Conservation (phyloP, 2,797 vertebrate genomes). For the Leptoclinus maculatus region DNA sequence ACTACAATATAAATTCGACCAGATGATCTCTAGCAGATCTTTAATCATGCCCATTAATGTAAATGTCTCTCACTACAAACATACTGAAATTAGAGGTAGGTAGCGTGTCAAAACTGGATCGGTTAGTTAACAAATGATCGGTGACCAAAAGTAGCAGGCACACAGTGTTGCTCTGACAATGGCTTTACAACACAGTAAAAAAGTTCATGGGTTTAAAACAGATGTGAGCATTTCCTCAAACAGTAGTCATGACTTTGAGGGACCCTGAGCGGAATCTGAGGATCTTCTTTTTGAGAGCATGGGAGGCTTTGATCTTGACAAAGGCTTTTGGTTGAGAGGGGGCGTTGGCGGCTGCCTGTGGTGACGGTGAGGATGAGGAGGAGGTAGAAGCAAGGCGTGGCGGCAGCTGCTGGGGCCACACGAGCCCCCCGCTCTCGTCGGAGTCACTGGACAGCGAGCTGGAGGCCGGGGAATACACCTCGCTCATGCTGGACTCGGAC, state of each 20-base stretch:
- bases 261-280: conserved; percentile 92
- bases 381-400: conserved; percentile 85
- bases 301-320: conserved; percentile 95
- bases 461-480: conserved; percentile 88
- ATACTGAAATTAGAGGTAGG: conserved; percentile 62
- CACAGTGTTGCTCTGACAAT: conserved; percentile 17
- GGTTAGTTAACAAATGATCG: conserved; percentile 13
- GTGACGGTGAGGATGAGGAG: conserved; percentile 77
- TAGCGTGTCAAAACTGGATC: conserved; percentile 14
- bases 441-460: conserved; percentile 91
- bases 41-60: conserved; percentile 10
- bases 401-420: conserved; percentile 93
- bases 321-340: conserved; percentile 86
- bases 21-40: conserved; percentile 36
- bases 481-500: conserved; percentile 91
- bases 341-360: conserved; percentile 73
- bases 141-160: conserved; percentile 3
- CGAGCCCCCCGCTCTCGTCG: conserved; percentile 90
- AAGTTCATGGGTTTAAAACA: conserved; percentile 1
- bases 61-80: conserved; percentile 20
- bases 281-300: conserved; percentile 95
- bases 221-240: conserved; percentile 75
- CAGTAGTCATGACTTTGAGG: conserved; percentile 95
- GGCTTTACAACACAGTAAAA: conserved; percentile 3
- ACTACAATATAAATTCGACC: conserved; percentile 19